Evolutionary conservation across 2,888 invertebrate genomes (phyloP), one percentile per base, ranked within the genome.

Genomic region (Aromia moschata): DNA sequence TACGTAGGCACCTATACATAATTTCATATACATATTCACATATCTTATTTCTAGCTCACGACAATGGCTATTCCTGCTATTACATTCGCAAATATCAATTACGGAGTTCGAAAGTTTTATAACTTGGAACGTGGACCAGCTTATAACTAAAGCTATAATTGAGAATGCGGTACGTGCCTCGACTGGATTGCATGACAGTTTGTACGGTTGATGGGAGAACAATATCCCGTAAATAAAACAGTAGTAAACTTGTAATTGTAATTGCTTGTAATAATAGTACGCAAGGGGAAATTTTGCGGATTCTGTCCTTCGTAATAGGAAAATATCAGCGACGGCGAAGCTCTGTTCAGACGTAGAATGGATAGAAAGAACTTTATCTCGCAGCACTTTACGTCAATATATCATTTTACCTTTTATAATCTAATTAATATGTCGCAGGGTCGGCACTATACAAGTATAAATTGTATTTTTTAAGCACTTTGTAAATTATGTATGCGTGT

Each of bases 221-320:
- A 44, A 54, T 51, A 37, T 43, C 17, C 43, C 11, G 17, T 17
- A 15, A 53, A 53, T 53, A 54, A 54, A 54, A 43, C 16, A 44
- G 44, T 38, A 44, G 43, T 36, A 54, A 54, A 54, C 33, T 0
- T 16, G 20, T 37, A 20, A 31, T 44, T 54, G 44, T 11, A 30
- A 44, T 30, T 33, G 18, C 17, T n/a, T 36, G 36, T 18, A 54
- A 54, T 54, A 33, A 18, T 44, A 54, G 16, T 16, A 17, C n/a
- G 4, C 44, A 36, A 30, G 33, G 11, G 17, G 17, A n/a, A 18
- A 37, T 37, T 36, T 31, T 36, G 37, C 10, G 37, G 7, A 2
- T 37, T 17, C n/a, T 11, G 25, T 25, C 5, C 10, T 33, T 33
- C 10, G 11, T 10, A 33, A 33, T 10, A 3, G n/a, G 33, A 25